Conservation (phyloP, 2,888 invertebrate species). For the Dorcus parallelipipedus region DNA sequence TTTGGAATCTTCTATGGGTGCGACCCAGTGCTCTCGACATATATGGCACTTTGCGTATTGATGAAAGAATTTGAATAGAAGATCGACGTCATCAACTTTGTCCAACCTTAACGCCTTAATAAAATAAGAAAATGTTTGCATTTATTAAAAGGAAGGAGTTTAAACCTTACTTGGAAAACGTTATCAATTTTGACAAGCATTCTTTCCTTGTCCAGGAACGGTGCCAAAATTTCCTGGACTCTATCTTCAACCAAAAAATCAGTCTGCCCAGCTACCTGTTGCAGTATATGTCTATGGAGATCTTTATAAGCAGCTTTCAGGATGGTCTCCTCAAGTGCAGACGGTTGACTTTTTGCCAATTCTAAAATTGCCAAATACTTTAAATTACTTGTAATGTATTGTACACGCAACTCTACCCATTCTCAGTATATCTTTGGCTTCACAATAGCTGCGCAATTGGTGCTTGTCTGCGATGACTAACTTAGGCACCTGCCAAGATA, state of each 20-base stretch:
- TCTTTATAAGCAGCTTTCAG: constrained; percentile 20
- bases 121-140: not conserved
- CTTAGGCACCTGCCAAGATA: constrained; percentile 55
- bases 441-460: constrained; percentile 50
- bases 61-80: constrained; percentile 67
- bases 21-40: constrained; percentile 45
- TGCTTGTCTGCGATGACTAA: constrained; percentile 42
- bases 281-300: constrained; percentile 60
- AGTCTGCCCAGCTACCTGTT: constrained; percentile 66
- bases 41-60: constrained; percentile 70
- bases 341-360: too few relatives aligned
- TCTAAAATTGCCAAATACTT: too few relatives aligned
- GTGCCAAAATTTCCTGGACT: constrained; percentile 60
- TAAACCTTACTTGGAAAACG: constrained; percentile 62
- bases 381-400: too few relatives aligned
- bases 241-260: constrained; percentile 74
- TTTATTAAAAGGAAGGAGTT: constrained; percentile 1
- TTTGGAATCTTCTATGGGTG: not conserved
- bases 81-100: constrained; percentile 63
- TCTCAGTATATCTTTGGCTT: constrained; percentile 17
- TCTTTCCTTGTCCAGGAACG: constrained; percentile 60
- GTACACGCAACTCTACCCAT: too few relatives aligned
- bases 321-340: constrained; percentile 5
- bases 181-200: constrained; percentile 72
- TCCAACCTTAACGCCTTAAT: constrained; percentile 68